Conservation (phyloP, 2,113 vertebrate species). For the Neolamprologus longior region DNA sequence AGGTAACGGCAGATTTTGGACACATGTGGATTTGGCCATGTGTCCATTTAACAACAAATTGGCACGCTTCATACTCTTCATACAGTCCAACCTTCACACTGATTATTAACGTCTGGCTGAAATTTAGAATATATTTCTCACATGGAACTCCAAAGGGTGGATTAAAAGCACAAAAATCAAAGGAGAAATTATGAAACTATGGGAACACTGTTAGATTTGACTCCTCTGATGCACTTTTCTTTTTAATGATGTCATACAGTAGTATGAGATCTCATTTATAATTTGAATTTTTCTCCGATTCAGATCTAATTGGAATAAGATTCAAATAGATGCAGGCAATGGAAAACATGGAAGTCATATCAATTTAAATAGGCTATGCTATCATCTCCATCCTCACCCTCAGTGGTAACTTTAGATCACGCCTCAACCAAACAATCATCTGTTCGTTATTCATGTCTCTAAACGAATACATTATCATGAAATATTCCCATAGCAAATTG, state of each 20-base stretch:
- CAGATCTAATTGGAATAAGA: neutral
- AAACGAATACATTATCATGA: neutral
- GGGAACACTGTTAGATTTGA: neutral
- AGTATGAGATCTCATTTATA: neutral
- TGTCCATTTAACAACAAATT: conserved; percentile 42
- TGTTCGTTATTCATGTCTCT: neutral
- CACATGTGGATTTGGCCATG: conserved; percentile 38
- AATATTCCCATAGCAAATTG: neutral
- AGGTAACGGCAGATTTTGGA: conserved; percentile 22
- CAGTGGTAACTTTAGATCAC: neutral
- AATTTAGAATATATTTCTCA: neutral
- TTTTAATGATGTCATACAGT: neutral
- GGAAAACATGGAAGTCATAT: neutral
- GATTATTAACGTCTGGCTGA: neutral
- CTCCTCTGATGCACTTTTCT: neutral
- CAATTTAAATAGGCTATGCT: neutral
- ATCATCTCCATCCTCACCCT: neutral
- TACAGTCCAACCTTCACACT: neutral
- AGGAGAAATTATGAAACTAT: conserved; percentile 18
- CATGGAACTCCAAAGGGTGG: neutral
- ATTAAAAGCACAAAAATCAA: neutral
- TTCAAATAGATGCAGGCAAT: neutral
- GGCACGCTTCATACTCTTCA: neutral
- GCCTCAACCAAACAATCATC: neutral
- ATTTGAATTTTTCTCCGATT: neutral